Evolutionary conservation across 2,888 invertebrate genomes (phyloP).

Genomic region (Orthosia gracilis): DNA sequence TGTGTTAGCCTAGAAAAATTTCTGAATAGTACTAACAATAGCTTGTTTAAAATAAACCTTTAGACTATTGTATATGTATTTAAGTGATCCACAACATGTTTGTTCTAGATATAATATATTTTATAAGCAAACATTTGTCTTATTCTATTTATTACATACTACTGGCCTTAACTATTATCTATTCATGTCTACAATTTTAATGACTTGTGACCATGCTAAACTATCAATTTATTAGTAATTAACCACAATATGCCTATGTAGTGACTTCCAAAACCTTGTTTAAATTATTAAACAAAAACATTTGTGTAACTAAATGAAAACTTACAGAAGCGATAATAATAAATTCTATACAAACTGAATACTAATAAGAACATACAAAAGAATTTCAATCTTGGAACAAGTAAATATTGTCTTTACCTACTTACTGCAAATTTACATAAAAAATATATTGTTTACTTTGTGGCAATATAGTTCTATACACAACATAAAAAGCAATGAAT

Average conservation of each 20-base stretch:
- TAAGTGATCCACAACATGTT: neutral
- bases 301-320: constrained; percentile 4
- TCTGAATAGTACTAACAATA: constrained; percentile 3
- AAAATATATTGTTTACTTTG: too few species aligned
- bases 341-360: constrained; percentile 9
- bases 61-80: neutral
- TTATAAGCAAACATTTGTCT: neutral
- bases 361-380: neutral
- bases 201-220: constrained; percentile 5
- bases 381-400: neutral
- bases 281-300: neutral
- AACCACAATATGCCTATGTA: constrained; percentile 8
- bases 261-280: constrained; percentile 13
- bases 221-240: constrained; percentile 14
- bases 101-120: constrained; percentile 4
- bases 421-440: constrained; percentile 2
- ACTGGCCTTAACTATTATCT: constrained; percentile 2
- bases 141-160: neutral
- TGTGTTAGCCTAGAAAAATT: neutral
- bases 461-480: too few species aligned
- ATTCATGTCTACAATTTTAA: constrained; percentile 18
- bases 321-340: constrained; percentile 11
- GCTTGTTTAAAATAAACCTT: neutral
- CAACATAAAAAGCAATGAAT: constrained; percentile 45
- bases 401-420: constrained; percentile 2